Conservation (phyloP, 2,113 vertebrate genomes). For the Procavia capensis region DNA sequence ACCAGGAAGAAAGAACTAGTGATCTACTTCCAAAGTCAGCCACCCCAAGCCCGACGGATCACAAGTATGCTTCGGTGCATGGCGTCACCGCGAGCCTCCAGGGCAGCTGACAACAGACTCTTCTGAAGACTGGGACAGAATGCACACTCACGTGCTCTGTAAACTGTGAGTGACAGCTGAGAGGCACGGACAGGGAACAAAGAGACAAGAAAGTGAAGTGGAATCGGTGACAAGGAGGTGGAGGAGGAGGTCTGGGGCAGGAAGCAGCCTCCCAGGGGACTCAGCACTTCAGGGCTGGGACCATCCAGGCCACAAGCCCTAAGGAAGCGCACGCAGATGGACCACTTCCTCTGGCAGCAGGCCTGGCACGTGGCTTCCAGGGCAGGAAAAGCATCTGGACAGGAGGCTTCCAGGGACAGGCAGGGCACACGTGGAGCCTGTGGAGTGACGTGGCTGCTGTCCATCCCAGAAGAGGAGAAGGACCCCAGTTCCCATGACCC, state of each 20-base stretch:
- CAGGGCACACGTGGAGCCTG: neutral
- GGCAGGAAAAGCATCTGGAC: neutral
- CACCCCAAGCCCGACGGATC: neutral
- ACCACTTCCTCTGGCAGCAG: neutral
- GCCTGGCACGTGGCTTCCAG: neutral
- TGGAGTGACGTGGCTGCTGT: neutral
- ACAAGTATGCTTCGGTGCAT: neutral
- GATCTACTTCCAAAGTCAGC: neutral
- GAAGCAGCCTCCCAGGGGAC: neutral
- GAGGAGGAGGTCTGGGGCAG: neutral
- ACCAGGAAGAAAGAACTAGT: neutral
- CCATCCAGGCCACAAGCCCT: neutral
- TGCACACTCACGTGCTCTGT: neutral
- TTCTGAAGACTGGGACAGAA: neutral
- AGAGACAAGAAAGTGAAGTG: neutral
- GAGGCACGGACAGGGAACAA: neutral
- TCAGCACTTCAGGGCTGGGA: neutral
- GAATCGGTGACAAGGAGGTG: neutral
- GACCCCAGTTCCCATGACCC: neutral
- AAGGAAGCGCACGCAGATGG: fast-evolving
- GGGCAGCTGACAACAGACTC: neutral
- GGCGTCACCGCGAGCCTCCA: neutral
- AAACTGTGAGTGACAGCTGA: neutral
- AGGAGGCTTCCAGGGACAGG: neutral
- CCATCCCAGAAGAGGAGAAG: neutral